These are phyloP conservation scores for Terebella lapidaria DNA, from an alignment of 2,888 invertebrate species.

Conservation along the genomic window DNA sequence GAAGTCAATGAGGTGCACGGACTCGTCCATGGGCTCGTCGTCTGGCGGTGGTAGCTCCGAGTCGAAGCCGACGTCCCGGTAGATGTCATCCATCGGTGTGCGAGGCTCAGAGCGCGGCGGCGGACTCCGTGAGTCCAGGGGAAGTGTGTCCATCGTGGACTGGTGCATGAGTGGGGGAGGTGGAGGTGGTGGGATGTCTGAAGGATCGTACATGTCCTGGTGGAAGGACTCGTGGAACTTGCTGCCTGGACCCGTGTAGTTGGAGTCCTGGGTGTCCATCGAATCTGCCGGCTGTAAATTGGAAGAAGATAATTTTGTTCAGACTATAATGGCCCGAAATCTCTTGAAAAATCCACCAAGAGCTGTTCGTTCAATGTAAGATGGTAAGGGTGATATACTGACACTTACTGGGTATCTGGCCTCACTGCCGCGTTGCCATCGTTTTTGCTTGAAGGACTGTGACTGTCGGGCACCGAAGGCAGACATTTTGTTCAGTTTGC, in stretches of 20 bases:
- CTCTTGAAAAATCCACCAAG: too few species aligned
- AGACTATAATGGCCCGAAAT: too few species aligned
- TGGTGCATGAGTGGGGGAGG: not conserved
- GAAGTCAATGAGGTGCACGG: conserved; percentile 25
- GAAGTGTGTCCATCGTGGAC: conserved; percentile 7
- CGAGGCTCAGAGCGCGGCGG: conserved; percentile 7
- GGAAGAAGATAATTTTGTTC: not conserved
- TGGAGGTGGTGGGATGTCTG: conserved; percentile 1
- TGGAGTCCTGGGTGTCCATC: conserved; percentile 21
- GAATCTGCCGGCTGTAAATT: conserved; percentile 9
- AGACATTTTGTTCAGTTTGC: conserved; percentile 2
- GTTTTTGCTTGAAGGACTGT: conserved; percentile 21
- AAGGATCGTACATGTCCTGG: conserved; percentile 12
- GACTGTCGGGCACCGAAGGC: not conserved
- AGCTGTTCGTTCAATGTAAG: too few species aligned
- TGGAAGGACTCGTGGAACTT: not conserved
- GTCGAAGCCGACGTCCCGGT: not conserved
- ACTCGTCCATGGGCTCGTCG: conserved; percentile 6
- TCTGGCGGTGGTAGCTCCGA: not conserved
- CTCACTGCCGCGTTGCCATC: conserved; percentile 20
- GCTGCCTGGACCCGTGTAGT: conserved; percentile 7
- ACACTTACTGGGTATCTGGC: too few species aligned
- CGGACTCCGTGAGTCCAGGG: conserved; percentile 9
- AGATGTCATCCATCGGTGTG: conserved; percentile 4
- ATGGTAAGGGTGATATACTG: too few species aligned